A percentile compares a stretch with the other conserved stretches of the same genome.
phyloP scores from a whole-genome alignment of 2,797 vertebrate genomes.

The Monodelphis domestica region DNA sequence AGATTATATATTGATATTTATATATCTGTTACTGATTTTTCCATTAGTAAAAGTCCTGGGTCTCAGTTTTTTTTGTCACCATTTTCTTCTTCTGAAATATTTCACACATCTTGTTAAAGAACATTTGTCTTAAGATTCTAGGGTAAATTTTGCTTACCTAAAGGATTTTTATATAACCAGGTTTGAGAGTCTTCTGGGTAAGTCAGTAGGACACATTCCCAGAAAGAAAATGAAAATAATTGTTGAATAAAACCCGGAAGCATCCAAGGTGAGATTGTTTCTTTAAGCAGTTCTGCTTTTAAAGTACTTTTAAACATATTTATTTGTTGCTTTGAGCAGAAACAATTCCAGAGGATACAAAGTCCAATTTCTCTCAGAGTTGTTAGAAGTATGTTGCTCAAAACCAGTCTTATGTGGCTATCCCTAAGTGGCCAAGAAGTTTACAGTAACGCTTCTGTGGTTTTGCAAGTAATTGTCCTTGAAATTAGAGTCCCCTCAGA shows the following conservation, averaged over 20 bases:
- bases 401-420: conserved; percentile 35
- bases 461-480: conserved; percentile 50
- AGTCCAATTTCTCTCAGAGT: conserved; percentile 13
- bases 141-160: conserved; percentile 47
- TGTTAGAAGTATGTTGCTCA: conserved; percentile 21
- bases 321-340: conserved; percentile 21
- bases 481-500: conserved; percentile 46
- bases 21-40: conserved; percentile 17
- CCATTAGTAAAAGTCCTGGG: background rate
- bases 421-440: conserved; percentile 27
- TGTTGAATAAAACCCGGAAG: background rate
- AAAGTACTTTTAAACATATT: background rate
- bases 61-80: background rate
- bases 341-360: background rate
- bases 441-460: conserved; percentile 37
- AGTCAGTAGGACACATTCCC: background rate
- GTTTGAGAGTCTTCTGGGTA: conserved; percentile 7
- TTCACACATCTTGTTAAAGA: conserved; percentile 20
- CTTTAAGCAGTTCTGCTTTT: background rate
- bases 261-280: conserved; percentile 22
- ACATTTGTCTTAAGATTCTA: conserved; percentile 38
- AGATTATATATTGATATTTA: background rate
- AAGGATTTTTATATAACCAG: conserved; percentile 2
- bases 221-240: conserved; percentile 25
- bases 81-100: background rate